Percentiles rank a stretch among this genome's conserved stretches.
These are phyloP conservation scores for Lepisosteus osseus DNA, from an alignment of 2,113 vertebrate genomes.

Conservation along the genomic window DNA sequence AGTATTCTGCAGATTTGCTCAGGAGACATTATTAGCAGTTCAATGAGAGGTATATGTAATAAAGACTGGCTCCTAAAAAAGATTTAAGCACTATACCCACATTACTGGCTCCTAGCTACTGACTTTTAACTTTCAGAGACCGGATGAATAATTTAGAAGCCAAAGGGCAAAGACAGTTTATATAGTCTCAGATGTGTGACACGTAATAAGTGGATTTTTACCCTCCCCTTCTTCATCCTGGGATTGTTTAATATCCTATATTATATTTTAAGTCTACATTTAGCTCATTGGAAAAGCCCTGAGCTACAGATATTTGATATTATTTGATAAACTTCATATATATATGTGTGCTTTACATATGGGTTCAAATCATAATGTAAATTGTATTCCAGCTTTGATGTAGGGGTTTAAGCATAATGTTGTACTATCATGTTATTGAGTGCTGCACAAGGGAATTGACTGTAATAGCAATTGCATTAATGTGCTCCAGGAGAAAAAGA, in stretches of 20 bases:
- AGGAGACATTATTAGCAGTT: slow-evolving; percentile 14
- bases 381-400: background rate
- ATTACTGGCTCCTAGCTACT: background rate
- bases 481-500: too few relatives aligned
- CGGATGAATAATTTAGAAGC: slow-evolving; percentile 17
- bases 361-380: background rate
- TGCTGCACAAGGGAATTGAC: too few relatives aligned
- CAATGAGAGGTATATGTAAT: slow-evolving; percentile 8
- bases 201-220: background rate
- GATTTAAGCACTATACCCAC: background rate
- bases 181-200: background rate
- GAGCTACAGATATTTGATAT: background rate
- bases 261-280: background rate
- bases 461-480: too few relatives aligned
- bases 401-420: background rate
- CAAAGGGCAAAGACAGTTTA: background rate
- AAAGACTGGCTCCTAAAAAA: slow-evolving; percentile 9
- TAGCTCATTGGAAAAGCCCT: background rate
- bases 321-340: background rate
- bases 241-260: slow-evolving; percentile 1
- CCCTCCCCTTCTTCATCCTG: background rate
- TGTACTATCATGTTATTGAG: too few relatives aligned
- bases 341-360: background rate
- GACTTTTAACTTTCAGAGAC: slow-evolving; percentile 6
- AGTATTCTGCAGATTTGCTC: slow-evolving; percentile 3